A percentile compares a stretch with the other conserved stretches of the same genome.
phyloP scores from a whole-genome alignment of 1,140 invertebrate species.

The Drosophila kurseongensis region DNA sequence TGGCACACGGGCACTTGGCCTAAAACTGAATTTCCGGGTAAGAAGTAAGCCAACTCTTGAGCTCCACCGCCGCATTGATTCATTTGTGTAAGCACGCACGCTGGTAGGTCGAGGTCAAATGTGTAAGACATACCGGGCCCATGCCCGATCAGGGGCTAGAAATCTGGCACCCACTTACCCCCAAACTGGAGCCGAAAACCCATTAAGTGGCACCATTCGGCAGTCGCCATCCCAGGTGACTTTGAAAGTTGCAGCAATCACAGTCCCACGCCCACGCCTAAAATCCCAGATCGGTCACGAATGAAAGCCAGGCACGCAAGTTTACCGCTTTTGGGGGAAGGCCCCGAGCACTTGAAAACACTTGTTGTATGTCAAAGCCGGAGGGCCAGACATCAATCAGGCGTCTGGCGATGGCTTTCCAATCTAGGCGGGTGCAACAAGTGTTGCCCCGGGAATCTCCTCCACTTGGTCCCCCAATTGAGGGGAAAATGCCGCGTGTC shows the following conservation, averaged over 20 bases:
- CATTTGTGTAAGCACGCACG: constrained; percentile 65
- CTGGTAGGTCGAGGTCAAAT: constrained; percentile 70
- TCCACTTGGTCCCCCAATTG: background rate
- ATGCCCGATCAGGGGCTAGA: constrained; percentile 24
- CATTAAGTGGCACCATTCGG: constrained; percentile 61
- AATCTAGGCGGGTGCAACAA: constrained; percentile 54
- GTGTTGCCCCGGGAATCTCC: constrained; percentile 43
- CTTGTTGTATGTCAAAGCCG: constrained; percentile 72
- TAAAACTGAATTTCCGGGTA: constrained; percentile 36
- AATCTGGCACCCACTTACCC: constrained; percentile 58
- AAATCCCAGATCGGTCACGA: constrained; percentile 21
- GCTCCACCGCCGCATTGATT: constrained; percentile 43
- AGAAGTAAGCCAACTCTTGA: constrained; percentile 34
- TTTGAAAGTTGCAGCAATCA: constrained; percentile 64
- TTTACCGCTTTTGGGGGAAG: constrained; percentile 14
- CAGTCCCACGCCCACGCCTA: constrained; percentile 37
- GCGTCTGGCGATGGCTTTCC: constrained; percentile 58
- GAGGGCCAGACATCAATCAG: constrained; percentile 62
- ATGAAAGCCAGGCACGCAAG: constrained; percentile 72
- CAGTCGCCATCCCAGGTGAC: constrained; percentile 54
- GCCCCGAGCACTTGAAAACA: constrained; percentile 68
- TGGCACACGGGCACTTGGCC: constrained; percentile 35
- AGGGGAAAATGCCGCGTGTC: constrained; percentile 23
- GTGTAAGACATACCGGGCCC: constrained; percentile 30
- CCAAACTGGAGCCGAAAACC: constrained; percentile 12